phyloP scores from a whole-genome alignment of 30 jellyfish, hydroid and myxozoan species.

The Turritopsis dohrnii region DNA sequence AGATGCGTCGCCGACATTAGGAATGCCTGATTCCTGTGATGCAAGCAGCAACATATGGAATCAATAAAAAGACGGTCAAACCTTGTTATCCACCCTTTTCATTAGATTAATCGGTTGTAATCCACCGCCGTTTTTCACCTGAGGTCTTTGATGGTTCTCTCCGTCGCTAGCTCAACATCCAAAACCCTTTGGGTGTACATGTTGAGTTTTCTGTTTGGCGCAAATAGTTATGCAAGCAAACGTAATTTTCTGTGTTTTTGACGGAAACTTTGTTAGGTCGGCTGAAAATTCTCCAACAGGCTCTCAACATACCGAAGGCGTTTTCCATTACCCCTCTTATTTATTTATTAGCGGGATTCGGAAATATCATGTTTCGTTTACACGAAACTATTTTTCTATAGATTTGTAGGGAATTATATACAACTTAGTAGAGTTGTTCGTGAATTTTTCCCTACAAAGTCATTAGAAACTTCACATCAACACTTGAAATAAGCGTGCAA shows the following conservation, averaged over 20 bases:
- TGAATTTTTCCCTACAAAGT: no score
- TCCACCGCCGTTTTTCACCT: neutral
- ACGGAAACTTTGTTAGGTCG: neutral
- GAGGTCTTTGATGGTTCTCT: neutral
- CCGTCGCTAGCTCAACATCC: neutral
- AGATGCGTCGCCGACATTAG: neutral
- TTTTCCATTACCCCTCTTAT: neutral
- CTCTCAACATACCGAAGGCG: neutral
- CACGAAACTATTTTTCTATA: no score
- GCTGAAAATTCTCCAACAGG: neutral
- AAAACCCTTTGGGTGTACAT: neutral
- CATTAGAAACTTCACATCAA: no score
- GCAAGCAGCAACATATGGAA: neutral
- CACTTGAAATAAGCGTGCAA: no score
- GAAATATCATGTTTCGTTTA: no score
- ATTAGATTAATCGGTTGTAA: neutral
- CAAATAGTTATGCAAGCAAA: slow-evolving; percentile 12
- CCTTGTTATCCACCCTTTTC: neutral
- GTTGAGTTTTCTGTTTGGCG: slow-evolving; percentile 15
- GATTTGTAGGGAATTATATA: no score
- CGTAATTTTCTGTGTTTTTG: neutral
- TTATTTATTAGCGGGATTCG: no score
- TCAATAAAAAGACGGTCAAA: no score
- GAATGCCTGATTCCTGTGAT: neutral
- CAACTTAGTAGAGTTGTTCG: no score